These are phyloP conservation scores for Euura lappo DNA, from an alignment of 1,140 invertebrate genomes.

Conservation along the genomic window DNA sequence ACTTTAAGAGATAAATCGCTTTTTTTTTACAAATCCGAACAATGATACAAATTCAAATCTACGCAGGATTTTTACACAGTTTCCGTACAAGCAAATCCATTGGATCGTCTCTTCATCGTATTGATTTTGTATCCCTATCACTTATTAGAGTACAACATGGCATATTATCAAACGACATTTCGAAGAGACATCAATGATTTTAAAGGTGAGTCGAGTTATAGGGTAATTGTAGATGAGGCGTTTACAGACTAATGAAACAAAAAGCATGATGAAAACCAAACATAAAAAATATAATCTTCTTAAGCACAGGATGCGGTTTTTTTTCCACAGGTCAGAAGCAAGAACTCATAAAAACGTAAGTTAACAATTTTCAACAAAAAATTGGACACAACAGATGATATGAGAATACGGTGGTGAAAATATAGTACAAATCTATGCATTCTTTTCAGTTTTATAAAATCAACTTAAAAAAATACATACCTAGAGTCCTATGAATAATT, in stretches of 20 bases:
- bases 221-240: too few species aligned
- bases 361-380: not conserved
- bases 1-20: too few species aligned
- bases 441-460: not conserved
- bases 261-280: conserved; percentile 9
- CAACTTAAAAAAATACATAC: not conserved
- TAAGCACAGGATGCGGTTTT: not conserved
- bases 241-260: conserved; percentile 12
- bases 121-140: too few species aligned
- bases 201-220: too few species aligned
- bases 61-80: too few species aligned
- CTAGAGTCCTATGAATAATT: not conserved
- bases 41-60: too few species aligned
- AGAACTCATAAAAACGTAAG: not conserved
- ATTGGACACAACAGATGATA: not conserved
- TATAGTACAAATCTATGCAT: not conserved
- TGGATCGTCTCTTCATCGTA: too few species aligned
- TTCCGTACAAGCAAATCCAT: too few species aligned
- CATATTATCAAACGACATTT: too few species aligned
- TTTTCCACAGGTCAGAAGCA: not conserved
- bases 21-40: too few species aligned
- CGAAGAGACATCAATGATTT: too few species aligned
- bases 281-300: not conserved
- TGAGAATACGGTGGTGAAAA: not conserved
- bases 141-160: too few species aligned